Base-by-base conservation (phyloP, 2,888 invertebrate species). In the Thera obeliscata region DNA sequence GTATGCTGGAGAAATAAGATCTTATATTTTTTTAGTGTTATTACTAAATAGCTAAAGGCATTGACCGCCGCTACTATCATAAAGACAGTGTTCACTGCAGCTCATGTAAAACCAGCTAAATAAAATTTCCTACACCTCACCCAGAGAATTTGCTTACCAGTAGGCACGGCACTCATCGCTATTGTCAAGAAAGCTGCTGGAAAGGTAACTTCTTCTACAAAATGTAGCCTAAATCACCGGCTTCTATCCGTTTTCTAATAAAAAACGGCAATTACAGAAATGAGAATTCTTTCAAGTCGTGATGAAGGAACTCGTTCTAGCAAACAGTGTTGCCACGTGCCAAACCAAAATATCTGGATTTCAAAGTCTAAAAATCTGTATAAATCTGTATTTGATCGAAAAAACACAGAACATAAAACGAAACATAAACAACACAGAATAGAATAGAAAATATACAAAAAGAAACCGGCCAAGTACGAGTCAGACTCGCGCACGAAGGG, bases 91-190 rank as follows among this genome's bases (percentile, higher is more conserved):
- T 41, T 5, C 54, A 55, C 33, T 46, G 43, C 41, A 38, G 60
- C 38, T 56, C 33, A 22, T 50, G 50, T 61, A 56, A 8, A 61
- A 56, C 55, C 59, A 54, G 50, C 43, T 8, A 58, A 22, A n/a
- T 33, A 50, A 12, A 55, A 64, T 38, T 36, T 56, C 12, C 8
- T 6, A 50, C 22, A 38, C 12, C 7, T 6, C 12, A 48, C 9
- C 33, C 35, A 12, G 22, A 41, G 12, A 60, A 56, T 52, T 49
- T 54, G 41, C 69, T 69, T 60, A 69, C 69, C 69, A 66, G 63
- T 69, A 54, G 69, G 66, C 56, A 69, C 66, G 33, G 66, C 63
- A 57, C 66, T 69, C 69, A 69, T 69, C 36, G 22, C 62, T 33
- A 41, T 54, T 22, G 62, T 46, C 36, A 56, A 46, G 12, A 46